Conservation (phyloP, 1,140 invertebrate genomes). For the Lordiphosa collinella region DNA sequence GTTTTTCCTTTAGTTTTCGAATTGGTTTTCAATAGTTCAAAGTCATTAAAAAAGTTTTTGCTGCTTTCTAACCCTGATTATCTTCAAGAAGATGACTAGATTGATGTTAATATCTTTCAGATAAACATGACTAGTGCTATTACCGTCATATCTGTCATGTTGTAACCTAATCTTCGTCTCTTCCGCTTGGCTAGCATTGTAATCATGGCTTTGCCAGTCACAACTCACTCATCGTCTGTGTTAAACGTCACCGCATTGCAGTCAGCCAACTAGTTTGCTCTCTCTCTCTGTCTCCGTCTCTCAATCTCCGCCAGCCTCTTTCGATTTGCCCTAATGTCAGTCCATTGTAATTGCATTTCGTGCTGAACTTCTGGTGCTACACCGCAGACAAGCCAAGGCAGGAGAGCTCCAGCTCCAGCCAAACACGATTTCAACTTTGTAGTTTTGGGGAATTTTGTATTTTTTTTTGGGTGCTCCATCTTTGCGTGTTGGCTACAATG, state of each 20-base stretch:
- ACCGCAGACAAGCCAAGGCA: slow-evolving; percentile 38
- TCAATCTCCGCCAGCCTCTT: slow-evolving; percentile 20
- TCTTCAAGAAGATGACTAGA: too few relatives aligned
- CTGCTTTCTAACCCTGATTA: too few relatives aligned
- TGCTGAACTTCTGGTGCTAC: slow-evolving; percentile 64
- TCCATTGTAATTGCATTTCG: slow-evolving; percentile 73
- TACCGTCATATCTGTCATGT: slow-evolving; percentile 35
- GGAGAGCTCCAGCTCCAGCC: background rate
- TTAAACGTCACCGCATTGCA: slow-evolving; percentile 32
- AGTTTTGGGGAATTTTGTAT: slow-evolving; percentile 2
- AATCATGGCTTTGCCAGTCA: slow-evolving; percentile 36
- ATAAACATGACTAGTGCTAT: background rate
- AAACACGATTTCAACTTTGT: slow-evolving; percentile 44
- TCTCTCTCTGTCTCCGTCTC: slow-evolving; percentile 3
- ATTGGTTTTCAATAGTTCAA: too few relatives aligned
- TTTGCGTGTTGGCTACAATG: slow-evolving; percentile 29
- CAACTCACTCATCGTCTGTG: slow-evolving; percentile 6
- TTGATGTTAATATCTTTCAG: background rate
- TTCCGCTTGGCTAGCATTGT: slow-evolving; percentile 57
- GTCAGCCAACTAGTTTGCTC: slow-evolving; percentile 11
- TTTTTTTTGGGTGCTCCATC: slow-evolving; percentile 12
- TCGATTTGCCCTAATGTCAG: slow-evolving; percentile 68
- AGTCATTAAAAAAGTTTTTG: too few relatives aligned
- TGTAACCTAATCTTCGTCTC: slow-evolving; percentile 70
- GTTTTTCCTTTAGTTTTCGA: too few relatives aligned